Base-by-base conservation (phyloP, 2,888 invertebrate genomes). In the Philereme transversata region DNA sequence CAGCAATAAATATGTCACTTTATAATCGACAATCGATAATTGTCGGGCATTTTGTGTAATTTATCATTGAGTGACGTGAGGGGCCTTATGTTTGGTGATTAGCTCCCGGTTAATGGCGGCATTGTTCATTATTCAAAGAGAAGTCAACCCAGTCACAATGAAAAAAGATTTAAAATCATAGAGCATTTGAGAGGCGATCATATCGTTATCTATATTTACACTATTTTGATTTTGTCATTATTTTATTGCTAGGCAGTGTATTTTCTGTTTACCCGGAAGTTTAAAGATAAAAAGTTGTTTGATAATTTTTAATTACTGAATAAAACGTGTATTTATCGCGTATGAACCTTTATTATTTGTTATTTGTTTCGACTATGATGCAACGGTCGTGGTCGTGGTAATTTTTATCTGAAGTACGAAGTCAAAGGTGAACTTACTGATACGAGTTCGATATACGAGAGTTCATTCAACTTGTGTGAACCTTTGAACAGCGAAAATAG, bases 21-120 rank as follows among this genome's bases (percentile, higher is more conserved):
- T 66, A 64, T 71, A 70, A 69, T 70, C 68, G 69, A 71, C 62
- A 70, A 70, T 70, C 70, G 66, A 73, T 73, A 70, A 66, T 65
- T 59, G 68, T 56, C 44, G 57, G 51, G 57, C 59, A 61, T 61
- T 64, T 63, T 64, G 57, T 55, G 69, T 73, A 69, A 73, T 73
- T 72, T 69, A 73, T 73, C 72, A 73, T 67, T 62, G 63, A 62
- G 60, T 71, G 72, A 73, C 73, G 64, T 56, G 66, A 59, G 64
- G 60, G 67, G 64, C 68, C 8, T 64, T 69, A 67, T 73, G 70
- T 73, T 69, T 61, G 71, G 71, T 71, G 70, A 73, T 73, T 73
- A 73, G 69, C 64, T 65, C 59, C 67, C 59, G 51, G 60, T 50
- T 71, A 70, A 70, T 69, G 67, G 64, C 54, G 40, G 45, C 51